A percentile compares a stretch with the other conserved stretches of the same genome.
phyloP scores from a whole-genome alignment of 2,888 invertebrate genomes.

The Andrena fulva region DNA sequence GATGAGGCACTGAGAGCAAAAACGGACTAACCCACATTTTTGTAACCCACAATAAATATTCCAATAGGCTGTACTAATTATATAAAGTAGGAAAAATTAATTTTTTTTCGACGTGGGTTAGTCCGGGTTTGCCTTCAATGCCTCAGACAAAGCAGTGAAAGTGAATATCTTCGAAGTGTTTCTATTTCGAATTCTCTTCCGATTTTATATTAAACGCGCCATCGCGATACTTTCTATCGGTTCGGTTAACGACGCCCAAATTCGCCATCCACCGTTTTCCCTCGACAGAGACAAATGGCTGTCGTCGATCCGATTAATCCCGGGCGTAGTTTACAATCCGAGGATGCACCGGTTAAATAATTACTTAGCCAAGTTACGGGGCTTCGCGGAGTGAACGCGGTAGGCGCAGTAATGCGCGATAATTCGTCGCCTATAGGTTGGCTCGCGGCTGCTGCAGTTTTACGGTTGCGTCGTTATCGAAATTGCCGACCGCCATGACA shows the following conservation, averaged over 20 bases:
- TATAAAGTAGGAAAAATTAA: too few species aligned
- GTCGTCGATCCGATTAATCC: conserved; percentile 53
- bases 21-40: too few species aligned
- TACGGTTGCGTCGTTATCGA: conserved; percentile 53
- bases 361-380: conserved; percentile 56
- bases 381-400: conserved; percentile 19
- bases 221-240: too few species aligned
- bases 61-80: too few species aligned
- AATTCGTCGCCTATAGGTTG: conserved; percentile 47
- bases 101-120: too few species aligned
- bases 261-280: conserved; percentile 43
- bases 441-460: conserved; percentile 34
- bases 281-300: conserved; percentile 43
- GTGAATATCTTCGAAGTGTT: too few species aligned
- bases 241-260: conserved; percentile 47
- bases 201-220: too few species aligned
- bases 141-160: too few species aligned
- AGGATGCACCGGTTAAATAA: conserved; percentile 60
- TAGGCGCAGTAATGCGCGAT: conserved; percentile 39
- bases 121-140: too few species aligned
- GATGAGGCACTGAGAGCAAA: too few species aligned
- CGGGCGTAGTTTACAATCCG: conserved; percentile 47
- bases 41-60: too few species aligned
- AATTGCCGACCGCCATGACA: conserved; percentile 48
- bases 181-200: too few species aligned